These are phyloP conservation scores for Choloepus didactylus DNA, from an alignment of 2,797 vertebrate genomes.

Conservation along the genomic window DNA sequence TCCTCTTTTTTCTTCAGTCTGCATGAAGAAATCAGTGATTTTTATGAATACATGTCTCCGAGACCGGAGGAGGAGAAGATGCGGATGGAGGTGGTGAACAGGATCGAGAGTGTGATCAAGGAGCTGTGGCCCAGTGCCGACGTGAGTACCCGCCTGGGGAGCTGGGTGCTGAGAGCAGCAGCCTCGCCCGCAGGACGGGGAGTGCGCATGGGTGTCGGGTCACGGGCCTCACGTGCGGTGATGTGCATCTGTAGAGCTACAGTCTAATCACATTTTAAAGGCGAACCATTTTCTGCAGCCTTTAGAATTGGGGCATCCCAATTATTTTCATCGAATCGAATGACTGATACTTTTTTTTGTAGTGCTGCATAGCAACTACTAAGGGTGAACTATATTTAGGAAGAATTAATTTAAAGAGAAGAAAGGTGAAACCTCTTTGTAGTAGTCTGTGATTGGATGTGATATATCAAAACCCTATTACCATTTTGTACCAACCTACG, in stretches of 20 bases:
- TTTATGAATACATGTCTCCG: slow-evolving; percentile 98
- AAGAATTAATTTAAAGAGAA: background rate
- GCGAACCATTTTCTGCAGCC: background rate
- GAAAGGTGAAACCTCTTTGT: background rate
- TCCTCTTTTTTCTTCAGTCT: slow-evolving; percentile 88
- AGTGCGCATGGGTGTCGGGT: fast-evolving
- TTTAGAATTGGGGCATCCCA: background rate
- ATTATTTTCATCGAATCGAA: background rate
- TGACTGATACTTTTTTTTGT: background rate
- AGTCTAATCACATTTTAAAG: background rate
- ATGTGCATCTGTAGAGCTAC: background rate
- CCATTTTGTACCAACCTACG: background rate
- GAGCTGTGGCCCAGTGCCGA: slow-evolving; percentile 98
- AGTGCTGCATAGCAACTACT: background rate
- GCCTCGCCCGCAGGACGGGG: background rate
- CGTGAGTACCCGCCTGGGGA: slow-evolving; percentile 87
- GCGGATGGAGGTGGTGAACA: slow-evolving; percentile 97
- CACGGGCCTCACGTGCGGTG: background rate
- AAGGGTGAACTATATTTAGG: background rate
- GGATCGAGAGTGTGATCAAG: slow-evolving; percentile 97
- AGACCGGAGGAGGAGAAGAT: slow-evolving; percentile 96
- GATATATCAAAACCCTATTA: background rate
- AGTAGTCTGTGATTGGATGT: background rate
- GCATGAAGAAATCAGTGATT: slow-evolving; percentile 98
- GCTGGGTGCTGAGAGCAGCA: background rate